Base-by-base conservation (phyloP, 37 sponge, comb jelly and placozoan genomes). In the Oopsacas minuta region DNA sequence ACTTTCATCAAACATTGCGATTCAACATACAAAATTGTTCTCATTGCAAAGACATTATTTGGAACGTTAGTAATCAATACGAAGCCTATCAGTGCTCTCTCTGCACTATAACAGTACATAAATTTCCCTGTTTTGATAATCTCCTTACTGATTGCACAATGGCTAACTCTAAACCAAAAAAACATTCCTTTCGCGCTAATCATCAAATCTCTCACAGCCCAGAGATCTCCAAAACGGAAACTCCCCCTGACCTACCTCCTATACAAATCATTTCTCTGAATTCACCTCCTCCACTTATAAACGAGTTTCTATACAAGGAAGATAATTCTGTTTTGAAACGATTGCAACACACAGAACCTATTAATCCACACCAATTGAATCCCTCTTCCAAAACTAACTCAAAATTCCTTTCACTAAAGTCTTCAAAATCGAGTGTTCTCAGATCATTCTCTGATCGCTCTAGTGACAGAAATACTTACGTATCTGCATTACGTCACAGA, bases 41-140 rank as follows among this genome's bases (percentile, higher is more conserved):
- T 61, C 75, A 61, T 61, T 61, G 75, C 30, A 61, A 61, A 61
- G 75, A 61, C 75, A 61, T 61, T 20, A 61, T 61, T 61, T 61
- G 75, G 75, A 61, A 12, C 75, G 22, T 61, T 61, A 25, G 28
- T 34, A 61, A 61, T n/a, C 75, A 61, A 61, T 61, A 25, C 75
- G 75, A 61, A 61, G 75, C 75, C 75, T 61, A 20, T 34, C 75
- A 61, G 75, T 61, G 75, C 28, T 61, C 75, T 3, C 75, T 20
- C 17, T 61, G 75, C 75, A 61, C 28, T 12, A 3, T 61, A 25
- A 61, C 75, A 10, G 22, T 61, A 61, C 75, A 61, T 34, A 61
- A 61, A n/a, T 61, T 32, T 34, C 75, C 75, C 75, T 61, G 75
- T 61, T 3, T 61, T 3, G 75, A 61, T 34, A 61, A 12, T n/a